phyloP scores from a whole-genome alignment of 2,888 invertebrate genomes.

The Dynastes hyllus region DNA sequence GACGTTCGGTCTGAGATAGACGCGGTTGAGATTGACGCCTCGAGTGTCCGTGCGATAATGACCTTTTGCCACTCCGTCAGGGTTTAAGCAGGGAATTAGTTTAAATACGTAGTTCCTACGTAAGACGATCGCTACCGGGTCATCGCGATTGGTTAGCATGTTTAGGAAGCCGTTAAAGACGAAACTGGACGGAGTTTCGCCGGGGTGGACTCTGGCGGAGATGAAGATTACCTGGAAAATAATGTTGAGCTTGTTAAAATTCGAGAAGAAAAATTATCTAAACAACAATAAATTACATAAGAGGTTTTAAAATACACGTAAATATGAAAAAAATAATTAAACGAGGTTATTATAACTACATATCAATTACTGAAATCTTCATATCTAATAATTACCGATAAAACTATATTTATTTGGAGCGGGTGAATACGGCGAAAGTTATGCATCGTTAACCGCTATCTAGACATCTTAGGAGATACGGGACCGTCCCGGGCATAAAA shows the following conservation, averaged over 20 bases:
- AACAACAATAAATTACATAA: too few relatives aligned
- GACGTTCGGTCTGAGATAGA: slow-evolving; percentile 86
- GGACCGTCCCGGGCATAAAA: too few relatives aligned
- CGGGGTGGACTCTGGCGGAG: slow-evolving; percentile 93
- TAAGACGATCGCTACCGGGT: slow-evolving; percentile 82
- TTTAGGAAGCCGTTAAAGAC: slow-evolving; percentile 92
- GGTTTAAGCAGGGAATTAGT: slow-evolving; percentile 92
- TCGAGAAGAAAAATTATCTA: background rate
- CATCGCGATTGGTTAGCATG: slow-evolving; percentile 82
- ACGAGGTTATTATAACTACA: too few relatives aligned
- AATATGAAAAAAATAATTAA: too few relatives aligned
- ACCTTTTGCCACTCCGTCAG: slow-evolving; percentile 91
- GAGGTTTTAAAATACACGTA: too few relatives aligned
- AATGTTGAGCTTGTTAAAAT: background rate
- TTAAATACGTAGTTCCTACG: slow-evolving; percentile 89
- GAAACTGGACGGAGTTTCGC: slow-evolving; percentile 93
- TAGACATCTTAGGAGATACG: too few relatives aligned
- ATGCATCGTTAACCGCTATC: too few relatives aligned
- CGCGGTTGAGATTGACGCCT: slow-evolving; percentile 91
- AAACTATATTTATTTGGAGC: too few relatives aligned
- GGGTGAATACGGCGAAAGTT: too few relatives aligned
- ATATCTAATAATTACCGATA: too few relatives aligned
- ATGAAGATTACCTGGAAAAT: slow-evolving; percentile 82
- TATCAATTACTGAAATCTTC: too few relatives aligned
- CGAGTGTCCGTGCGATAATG: slow-evolving; percentile 90